Evolutionary conservation across 2,797 vertebrate species (phyloP), one percentile per base, ranked within the genome.

Genomic region (Triplophysa yarkandensis): DNA sequence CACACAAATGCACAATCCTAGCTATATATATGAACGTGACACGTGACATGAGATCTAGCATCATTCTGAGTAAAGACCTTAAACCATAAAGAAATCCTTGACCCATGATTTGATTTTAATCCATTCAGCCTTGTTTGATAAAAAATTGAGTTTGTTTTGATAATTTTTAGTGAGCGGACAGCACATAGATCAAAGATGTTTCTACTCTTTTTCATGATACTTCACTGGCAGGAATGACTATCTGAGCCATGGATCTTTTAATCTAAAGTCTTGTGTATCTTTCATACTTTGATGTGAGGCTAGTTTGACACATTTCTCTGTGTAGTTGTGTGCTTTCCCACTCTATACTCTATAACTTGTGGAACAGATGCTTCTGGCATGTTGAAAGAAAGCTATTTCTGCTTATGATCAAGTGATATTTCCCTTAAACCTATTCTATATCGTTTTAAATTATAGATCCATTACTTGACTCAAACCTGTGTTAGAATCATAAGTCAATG

Each of bases 91-190:
- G 13, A 13, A 16, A 16, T 21, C 46, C 46, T 7, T 4, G 4
- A 25, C 41, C 25, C 5, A 16, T 62, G 6, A 62, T 62, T 71
- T 62, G 0, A 62, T 71, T 52, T 63, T 71, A 71, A 71, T 71
- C 21, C 21, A 61, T 48, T 71, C 57, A 27, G 43, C 19, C 32
- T 27, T 62, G 32, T 28, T 39, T 71, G 61, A 60, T 48, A 52
- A 44, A 27, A 10, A 62, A 39, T 21, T 50, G 44, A 36, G 23
- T 8, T 50, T 19, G 21, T 36, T 62, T 71, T 13, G 62, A 71
- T 62, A n/a, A 61, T 71, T 71, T 28, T 27, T 43, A 50, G 43
- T 62, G 28, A 71, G 19, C 41, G 36, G 43, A 71, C 57, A 61
- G 39, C 39, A 61, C 41, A 71, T 4, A 63, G 44, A 71, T 71